Evolutionary conservation across 2,888 invertebrate species (phyloP).

Genomic region (Tineola bisselliella): DNA sequence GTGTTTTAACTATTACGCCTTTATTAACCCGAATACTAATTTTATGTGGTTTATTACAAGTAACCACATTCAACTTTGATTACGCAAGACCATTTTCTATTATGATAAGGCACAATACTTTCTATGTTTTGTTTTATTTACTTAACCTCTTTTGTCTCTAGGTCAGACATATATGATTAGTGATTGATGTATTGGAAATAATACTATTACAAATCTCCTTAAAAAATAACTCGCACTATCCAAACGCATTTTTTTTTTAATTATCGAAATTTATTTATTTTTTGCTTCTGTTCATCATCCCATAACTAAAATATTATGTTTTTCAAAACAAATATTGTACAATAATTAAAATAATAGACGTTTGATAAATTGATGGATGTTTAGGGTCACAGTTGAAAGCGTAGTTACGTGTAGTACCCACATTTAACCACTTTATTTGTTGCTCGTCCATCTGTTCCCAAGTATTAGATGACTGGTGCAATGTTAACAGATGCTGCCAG

Average conservation of each 20-base stretch:
- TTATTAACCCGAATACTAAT: not conserved
- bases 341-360: no score
- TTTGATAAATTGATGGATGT: not conserved
- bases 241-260: no score
- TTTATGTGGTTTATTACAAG: not conserved
- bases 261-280: no score
- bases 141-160: constrained; percentile 1
- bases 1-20: not conserved
- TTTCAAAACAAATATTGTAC: no score
- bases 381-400: constrained; percentile 7
- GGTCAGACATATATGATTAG: not conserved
- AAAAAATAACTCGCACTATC: no score
- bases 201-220: no score
- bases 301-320: no score
- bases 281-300: no score
- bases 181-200: no score
- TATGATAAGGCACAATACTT: not conserved
- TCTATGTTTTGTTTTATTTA: not conserved
- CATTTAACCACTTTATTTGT: constrained; percentile 22
- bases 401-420: constrained; percentile 2
- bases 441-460: constrained; percentile 41
- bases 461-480: constrained; percentile 24
- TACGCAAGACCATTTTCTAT: not conserved
- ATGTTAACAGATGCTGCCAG: constrained; percentile 30
- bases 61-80: not conserved